phyloP scores from a whole-genome alignment of 2,888 invertebrate species.

The Macrosiphum euphorbiae region DNA sequence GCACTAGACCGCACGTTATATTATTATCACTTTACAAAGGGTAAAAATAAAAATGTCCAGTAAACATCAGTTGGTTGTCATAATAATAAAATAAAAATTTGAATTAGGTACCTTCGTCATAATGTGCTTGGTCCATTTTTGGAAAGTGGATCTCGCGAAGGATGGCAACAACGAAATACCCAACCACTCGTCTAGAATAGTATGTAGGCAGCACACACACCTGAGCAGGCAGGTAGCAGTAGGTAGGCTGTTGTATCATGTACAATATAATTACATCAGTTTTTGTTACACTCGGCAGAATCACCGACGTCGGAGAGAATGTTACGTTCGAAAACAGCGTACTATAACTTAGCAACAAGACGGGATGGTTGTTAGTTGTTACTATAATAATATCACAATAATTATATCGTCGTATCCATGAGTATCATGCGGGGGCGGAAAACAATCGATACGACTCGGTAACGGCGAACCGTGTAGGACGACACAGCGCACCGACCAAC shows the following conservation, averaged over 20 bases:
- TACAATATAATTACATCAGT: not conserved
- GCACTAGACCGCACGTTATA: not conserved
- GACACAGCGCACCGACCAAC: not conserved
- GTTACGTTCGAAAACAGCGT: not conserved
- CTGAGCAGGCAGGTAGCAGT: not conserved
- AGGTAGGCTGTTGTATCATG: not conserved
- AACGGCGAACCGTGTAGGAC: not conserved
- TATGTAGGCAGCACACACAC: not conserved
- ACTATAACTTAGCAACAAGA: not conserved
- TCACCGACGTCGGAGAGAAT: not conserved
- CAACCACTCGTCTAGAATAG: not conserved
- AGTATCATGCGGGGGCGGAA: not conserved
- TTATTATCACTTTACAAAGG: not conserved
- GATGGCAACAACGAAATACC: not conserved
- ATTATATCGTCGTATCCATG: not conserved
- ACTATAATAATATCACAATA: not conserved
- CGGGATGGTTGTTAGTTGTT: not conserved
- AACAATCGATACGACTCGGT: slow-evolving; percentile 11
- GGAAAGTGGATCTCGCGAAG: slow-evolving; percentile 35
- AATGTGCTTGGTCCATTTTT: slow-evolving; percentile 49
- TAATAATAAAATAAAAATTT: not conserved
- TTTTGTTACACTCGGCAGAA: not conserved
- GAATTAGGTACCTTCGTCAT: slow-evolving; percentile 35
- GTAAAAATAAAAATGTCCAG: not conserved
- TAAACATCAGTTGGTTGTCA: not conserved